These are phyloP conservation scores for Strigamia transsilvanica DNA, from an alignment of 2,888 invertebrate species.

Conservation along the genomic window DNA sequence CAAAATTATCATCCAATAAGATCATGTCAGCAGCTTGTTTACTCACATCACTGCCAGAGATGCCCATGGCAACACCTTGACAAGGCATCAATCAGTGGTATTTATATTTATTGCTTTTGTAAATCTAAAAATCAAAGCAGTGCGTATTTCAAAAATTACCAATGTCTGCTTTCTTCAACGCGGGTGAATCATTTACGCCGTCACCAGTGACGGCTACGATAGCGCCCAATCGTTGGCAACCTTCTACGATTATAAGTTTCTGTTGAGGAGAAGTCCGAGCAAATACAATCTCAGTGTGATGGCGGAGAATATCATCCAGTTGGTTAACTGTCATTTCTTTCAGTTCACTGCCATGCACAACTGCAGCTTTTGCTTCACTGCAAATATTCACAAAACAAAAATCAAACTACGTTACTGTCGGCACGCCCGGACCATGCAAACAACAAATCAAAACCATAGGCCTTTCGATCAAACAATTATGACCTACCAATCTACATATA, in stretches of 20 bases:
- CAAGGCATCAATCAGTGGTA: not conserved
- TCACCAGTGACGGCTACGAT: slow-evolving; percentile 76
- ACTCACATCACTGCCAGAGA: slow-evolving; percentile 92
- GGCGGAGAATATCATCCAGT: slow-evolving; percentile 69
- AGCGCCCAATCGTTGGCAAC: slow-evolving; percentile 68
- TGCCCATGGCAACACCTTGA: slow-evolving; percentile 81
- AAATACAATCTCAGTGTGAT: slow-evolving; percentile 77
- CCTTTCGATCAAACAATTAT: no score
- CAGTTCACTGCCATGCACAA: slow-evolving; percentile 58
- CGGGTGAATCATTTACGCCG: slow-evolving; percentile 92
- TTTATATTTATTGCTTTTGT: not conserved
- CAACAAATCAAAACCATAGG: no score
- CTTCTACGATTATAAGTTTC: slow-evolving; percentile 69
- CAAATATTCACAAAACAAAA: no score
- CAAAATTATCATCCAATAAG: slow-evolving; percentile 57
- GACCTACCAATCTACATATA: no score
- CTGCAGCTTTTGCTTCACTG: slow-evolving; percentile 55
- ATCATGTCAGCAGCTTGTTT: slow-evolving; percentile 67
- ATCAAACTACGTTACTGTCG: no score
- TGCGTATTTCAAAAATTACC: slow-evolving; percentile 62
- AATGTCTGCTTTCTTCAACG: slow-evolving; percentile 90
- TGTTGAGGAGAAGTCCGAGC: slow-evolving; percentile 69
- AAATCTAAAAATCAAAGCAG: no score
- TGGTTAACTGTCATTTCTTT: slow-evolving; percentile 62
- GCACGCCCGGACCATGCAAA: no score